Evolutionary conservation across 2,113 vertebrate genomes (phyloP), one percentile per base, ranked within the genome.

Genomic region (Spermophilus dauricus): DNA sequence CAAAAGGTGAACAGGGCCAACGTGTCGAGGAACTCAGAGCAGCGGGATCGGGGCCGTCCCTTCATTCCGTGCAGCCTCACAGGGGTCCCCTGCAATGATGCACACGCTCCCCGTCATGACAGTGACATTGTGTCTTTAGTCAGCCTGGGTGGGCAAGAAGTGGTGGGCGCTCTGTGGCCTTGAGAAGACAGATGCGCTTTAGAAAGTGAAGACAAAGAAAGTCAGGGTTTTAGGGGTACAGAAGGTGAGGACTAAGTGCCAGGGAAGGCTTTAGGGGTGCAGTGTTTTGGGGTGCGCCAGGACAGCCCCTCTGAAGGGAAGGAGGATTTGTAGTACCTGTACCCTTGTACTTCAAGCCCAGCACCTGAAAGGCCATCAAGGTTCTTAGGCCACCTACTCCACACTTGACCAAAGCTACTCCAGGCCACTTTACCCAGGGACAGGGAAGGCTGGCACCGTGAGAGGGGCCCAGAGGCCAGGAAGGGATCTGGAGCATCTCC

Each of bases 71-170:
- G 11, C 28, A 30, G 22, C 14, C 17, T 9, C 65, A 6, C 22
- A 0, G 32, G 22, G 51, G 34, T 65, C 10, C 56, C 8, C 51
- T 73, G 16, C 11, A 53, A 30, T 42, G 34, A 22, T 32, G 34
- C 30, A n/a, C 32, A 28, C 9, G 1, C 75, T 61, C 75, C 14
- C 77, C 26, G 0, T 45, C 20, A 1, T 2, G 18, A 48, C 65
- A 9, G 0, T 16, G 37, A 13, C 11, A 5, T 17, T 20, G 0
- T 1, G 5, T 1, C 45, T 45, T 45, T 3, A 0, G 28, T 20
- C 7, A 14, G 22, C 22, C 37, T 11, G n/a, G 75, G 17, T 0
- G 28, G 80, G 28, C 28, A 56, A 65, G 82, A 37, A 17, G 28
- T 18, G 34, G 26, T 30, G 11, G 58, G 78, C 7, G 1, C 48